Percentiles rank a stretch among this genome's conserved stretches.
Conservation (phyloP, 2,113 vertebrate species). For the Cercocebus atys region DNA sequence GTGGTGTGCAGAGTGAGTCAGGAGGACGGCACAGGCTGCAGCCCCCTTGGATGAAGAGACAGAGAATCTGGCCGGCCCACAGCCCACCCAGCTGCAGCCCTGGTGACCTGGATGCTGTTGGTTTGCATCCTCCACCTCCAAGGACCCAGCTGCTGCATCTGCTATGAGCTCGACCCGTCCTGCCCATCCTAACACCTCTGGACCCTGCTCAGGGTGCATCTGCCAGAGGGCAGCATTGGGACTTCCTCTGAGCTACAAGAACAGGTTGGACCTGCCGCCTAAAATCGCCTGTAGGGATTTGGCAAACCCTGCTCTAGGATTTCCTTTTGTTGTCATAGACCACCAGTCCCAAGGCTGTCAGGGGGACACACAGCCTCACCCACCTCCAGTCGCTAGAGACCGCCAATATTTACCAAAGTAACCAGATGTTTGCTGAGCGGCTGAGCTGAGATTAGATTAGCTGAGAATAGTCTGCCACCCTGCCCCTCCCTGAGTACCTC, state of each 20-base stretch:
- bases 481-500: background rate
- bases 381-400: background rate
- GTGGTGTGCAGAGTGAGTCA: background rate
- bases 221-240: background rate
- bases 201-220: background rate
- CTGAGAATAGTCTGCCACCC: background rate
- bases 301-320: background rate
- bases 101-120: fast-evolving
- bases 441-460: background rate
- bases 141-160: background rate
- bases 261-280: background rate
- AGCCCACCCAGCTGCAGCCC: background rate
- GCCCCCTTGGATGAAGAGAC: background rate
- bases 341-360: fast-evolving
- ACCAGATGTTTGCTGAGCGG: background rate
- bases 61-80: background rate
- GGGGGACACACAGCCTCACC: fast-evolving
- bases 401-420: background rate
- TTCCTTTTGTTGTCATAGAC: background rate
- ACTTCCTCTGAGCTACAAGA: background rate
- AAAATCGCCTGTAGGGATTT: background rate
- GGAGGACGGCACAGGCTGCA: background rate
- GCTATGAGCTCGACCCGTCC: background rate
- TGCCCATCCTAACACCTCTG: background rate
- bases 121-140: background rate